These are phyloP conservation scores for Cantharis nigra DNA, from an alignment of 2,888 invertebrate species.

Conservation along the genomic window DNA sequence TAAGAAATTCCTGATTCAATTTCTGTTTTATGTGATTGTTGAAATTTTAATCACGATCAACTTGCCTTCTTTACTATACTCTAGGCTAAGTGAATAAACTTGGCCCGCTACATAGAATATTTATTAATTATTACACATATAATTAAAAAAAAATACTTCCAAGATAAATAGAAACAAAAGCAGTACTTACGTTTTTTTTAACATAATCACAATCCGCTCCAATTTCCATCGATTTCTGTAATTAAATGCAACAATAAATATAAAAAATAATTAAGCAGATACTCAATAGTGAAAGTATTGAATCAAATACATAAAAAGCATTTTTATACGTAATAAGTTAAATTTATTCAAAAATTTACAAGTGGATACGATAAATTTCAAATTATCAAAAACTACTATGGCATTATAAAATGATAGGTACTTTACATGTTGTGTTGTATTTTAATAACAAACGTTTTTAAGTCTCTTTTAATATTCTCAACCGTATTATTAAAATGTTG, in stretches of 20 bases:
- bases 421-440: not conserved
- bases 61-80: too few species aligned
- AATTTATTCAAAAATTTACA: not conserved
- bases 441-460: not conserved
- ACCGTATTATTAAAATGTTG: not conserved
- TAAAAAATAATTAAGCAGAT: not conserved
- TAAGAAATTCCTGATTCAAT: too few species aligned
- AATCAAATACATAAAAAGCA: not conserved
- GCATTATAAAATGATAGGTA: not conserved
- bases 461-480: not conserved
- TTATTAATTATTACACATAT: too few species aligned
- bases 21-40: too few species aligned
- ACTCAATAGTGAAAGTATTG: not conserved
- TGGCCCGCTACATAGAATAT: too few species aligned
- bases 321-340: not conserved
- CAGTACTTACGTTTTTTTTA: not conserved
- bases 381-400: not conserved
- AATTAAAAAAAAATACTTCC: not conserved
- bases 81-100: too few species aligned
- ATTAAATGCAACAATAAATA: not conserved
- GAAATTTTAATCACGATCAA: too few species aligned
- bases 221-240: not conserved
- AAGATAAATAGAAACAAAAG: not conserved
- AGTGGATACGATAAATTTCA: not conserved
- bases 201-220: not conserved